Evolutionary conservation across 2,113 vertebrate genomes (phyloP).

Genomic region (Apteryx owenii): DNA sequence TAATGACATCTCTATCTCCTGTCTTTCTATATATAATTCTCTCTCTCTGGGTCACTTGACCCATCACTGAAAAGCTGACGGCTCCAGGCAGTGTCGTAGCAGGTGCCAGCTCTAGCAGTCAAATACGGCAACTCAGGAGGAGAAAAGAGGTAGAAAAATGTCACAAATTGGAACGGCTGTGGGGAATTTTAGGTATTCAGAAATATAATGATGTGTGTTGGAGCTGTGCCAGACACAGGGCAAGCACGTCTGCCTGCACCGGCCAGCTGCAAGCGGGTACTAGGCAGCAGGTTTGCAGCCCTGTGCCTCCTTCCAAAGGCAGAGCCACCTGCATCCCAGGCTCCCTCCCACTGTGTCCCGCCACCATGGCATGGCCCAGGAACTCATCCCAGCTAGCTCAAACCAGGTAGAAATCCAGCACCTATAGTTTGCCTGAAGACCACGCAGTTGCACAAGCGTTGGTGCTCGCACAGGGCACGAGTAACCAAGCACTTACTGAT

Average conservation of each 20-base stretch:
- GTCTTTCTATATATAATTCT: not conserved
- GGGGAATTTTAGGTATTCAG: not conserved
- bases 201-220: too few relatives aligned
- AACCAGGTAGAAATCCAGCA: too few relatives aligned
- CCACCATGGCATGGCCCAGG: too few relatives aligned
- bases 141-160: not conserved
- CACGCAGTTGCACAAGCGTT: too few relatives aligned
- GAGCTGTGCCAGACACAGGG: not conserved
- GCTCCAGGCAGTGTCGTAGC: not conserved
- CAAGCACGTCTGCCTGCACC: too few relatives aligned
- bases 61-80: not conserved
- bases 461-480: too few relatives aligned
- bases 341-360: too few relatives aligned
- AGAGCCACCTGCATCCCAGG: not conserved
- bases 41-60: not conserved
- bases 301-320: not conserved
- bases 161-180: accelerated
- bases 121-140: not conserved
- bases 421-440: too few relatives aligned
- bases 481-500: not conserved
- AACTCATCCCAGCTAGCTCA: too few relatives aligned
- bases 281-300: not conserved
- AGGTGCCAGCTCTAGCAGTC: not conserved
- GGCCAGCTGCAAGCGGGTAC: not conserved
- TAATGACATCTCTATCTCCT: not conserved